Conservation (phyloP, 2,113 vertebrate species). For the Himantopus leucocephalus region DNA sequence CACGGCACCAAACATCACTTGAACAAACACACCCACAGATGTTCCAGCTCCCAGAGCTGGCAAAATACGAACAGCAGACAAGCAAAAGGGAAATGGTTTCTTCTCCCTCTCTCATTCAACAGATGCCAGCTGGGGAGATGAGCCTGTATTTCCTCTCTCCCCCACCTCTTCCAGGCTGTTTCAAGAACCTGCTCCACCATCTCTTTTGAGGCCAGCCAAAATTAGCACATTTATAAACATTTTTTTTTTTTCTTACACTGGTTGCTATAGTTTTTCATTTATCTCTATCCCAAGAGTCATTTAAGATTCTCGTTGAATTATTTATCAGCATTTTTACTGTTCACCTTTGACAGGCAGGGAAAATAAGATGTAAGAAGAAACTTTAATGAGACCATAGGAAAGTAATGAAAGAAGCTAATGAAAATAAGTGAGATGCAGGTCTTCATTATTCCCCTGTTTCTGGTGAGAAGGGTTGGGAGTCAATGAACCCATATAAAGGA, state of each 20-base stretch:
- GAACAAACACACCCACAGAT: background rate
- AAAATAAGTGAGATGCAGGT: conserved; percentile 17
- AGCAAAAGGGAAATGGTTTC: background rate
- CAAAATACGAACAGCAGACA: background rate
- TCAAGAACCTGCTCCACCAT: background rate
- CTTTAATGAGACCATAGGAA: conserved; percentile 35
- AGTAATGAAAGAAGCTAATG: conserved; percentile 29
- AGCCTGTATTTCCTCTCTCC: background rate
- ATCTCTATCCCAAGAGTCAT: conserved; percentile 28
- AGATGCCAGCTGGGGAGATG: background rate
- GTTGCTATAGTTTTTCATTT: conserved; percentile 34
- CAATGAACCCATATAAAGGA: background rate
- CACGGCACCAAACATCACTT: background rate
- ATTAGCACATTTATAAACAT: conserved; percentile 27
- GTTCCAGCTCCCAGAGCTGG: background rate
- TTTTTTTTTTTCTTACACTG: background rate
- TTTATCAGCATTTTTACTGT: conserved; percentile 50
- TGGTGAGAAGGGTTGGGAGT: background rate
- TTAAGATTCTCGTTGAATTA: conserved; percentile 26
- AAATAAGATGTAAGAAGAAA: conserved; percentile 46
- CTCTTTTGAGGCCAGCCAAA: background rate
- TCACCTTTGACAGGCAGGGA: conserved; percentile 57
- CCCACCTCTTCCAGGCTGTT: background rate
- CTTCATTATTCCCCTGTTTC: background rate
- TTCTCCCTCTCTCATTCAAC: background rate